Base-by-base conservation (phyloP, 2,888 invertebrate species). In the Macaria notata region DNA sequence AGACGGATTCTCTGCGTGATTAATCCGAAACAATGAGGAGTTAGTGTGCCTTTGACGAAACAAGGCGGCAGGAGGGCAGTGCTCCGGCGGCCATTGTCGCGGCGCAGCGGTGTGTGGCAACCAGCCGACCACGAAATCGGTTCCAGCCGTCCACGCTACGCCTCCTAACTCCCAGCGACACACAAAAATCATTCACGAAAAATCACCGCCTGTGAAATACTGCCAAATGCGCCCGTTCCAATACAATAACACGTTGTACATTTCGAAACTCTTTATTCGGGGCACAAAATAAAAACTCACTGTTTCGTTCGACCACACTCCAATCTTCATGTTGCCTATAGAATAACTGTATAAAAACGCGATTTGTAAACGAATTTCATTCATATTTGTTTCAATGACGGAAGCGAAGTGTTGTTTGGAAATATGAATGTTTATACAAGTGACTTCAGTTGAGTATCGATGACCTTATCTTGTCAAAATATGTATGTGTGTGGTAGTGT, bases 111-210 rank as follows among this genome's bases (percentile, higher is more conserved):
- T 79, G 85, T 88, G 88, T 88, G 77, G 81, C 82, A 78, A 66
- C 66, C 86, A 86, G 76, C 83, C 79, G 82, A 88, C 82, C 88
- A 88, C 85, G 84, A 89, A 88, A 89, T 89, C 88, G 85, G 74
- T 85, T 80, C 80, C 78, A 81, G 79, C 76, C 77, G 71, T 73
- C 71, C 62, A 69, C 67, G 68, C 68, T 66, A 64, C 65, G 70
- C 59, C 57, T 67, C 57, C 64, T 65, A 54, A 59, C 64, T 65
- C 57, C 59, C 57, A 60, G 51, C 63, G 61, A 63, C 60, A 61
- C 51, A 48, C 65, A 67, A 67, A 67, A 65, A 64, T 67, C 67
- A 65, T 65, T 65, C 63, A 63, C 60, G 49, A 64, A 66, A 65
- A 63, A 62, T 67, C 64, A 65, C 57, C 39, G 61, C 46, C 61